A percentile compares a stretch with the other conserved stretches of the same genome.
phyloP scores from a whole-genome alignment of 2,797 vertebrate species.

The Natrix natrix region DNA sequence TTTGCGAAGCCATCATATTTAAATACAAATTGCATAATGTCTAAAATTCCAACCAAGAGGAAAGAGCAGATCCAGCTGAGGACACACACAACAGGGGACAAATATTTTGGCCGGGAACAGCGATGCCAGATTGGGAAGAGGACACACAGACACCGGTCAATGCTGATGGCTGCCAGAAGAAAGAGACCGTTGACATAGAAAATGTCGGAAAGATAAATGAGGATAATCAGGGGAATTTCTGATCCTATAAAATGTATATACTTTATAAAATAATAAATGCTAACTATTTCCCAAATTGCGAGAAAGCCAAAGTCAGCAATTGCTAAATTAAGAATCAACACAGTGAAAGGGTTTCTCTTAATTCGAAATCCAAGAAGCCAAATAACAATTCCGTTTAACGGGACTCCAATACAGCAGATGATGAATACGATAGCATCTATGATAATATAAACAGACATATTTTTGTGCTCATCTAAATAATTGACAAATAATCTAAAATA shows the following conservation, averaged over 20 bases:
- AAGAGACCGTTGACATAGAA: constrained; percentile 8
- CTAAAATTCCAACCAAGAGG: background rate
- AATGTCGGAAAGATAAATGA: too few species aligned
- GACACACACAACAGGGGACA: constrained; percentile 23
- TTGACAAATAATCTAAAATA: too few species aligned
- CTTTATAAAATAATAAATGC: too few species aligned
- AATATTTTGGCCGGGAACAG: constrained; percentile 26
- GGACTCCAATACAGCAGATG: background rate
- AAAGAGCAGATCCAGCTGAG: constrained; percentile 37
- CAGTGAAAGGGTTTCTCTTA: background rate
- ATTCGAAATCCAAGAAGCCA: background rate
- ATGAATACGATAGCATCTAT: background rate
- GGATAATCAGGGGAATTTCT: too few species aligned
- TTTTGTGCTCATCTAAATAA: too few species aligned
- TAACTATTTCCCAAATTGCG: too few species aligned
- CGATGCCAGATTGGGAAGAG: constrained; percentile 49
- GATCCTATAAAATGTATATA: too few species aligned
- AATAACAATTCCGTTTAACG: background rate
- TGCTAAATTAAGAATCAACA: background rate
- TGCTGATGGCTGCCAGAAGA: constrained; percentile 51
- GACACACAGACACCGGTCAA: constrained; percentile 47
- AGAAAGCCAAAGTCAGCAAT: background rate
- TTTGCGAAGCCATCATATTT: background rate
- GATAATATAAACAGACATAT: too few species aligned
- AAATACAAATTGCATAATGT: constrained; percentile 1